A percentile compares a stretch with the other conserved stretches of the same genome.
Evolutionary conservation across 2,797 vertebrate species (phyloP).

Genomic region (Parauchenoglanis punctatus): DNA sequence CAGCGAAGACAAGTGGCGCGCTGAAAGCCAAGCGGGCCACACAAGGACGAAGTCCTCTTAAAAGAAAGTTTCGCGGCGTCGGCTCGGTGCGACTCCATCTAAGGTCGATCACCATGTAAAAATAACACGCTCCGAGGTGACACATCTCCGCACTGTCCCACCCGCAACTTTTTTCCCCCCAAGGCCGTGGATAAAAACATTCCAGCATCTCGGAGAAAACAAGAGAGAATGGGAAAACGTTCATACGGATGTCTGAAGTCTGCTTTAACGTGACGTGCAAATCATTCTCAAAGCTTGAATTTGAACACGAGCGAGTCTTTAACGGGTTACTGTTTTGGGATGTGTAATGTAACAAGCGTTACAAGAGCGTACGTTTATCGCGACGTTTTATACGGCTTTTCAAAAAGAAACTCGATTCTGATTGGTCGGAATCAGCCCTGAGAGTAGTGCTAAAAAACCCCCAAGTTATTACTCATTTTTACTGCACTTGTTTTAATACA

Average conservation of each 20-base stretch:
- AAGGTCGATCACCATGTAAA: slow-evolving; percentile 2
- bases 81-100: neutral
- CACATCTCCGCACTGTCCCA: neutral
- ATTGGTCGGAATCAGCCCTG: neutral
- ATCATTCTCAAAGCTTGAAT: neutral
- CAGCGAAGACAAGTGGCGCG: slow-evolving; percentile 37
- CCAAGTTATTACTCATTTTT: too few relatives aligned
- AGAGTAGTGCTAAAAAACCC: neutral
- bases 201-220: neutral
- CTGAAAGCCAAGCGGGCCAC: slow-evolving; percentile 54
- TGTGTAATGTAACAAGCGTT: neutral
- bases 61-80: neutral
- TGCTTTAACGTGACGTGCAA: neutral
- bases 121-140: slow-evolving; percentile 4
- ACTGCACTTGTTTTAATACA: neutral
- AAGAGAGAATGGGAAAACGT: neutral
- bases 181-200: neutral
- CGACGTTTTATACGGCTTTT: too few relatives aligned
- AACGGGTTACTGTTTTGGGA: neutral
- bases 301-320: neutral
- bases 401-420: neutral
- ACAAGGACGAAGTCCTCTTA: neutral
- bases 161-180: neutral
- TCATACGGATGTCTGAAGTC: neutral
- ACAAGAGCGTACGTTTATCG: neutral